Conservation (phyloP, 2,113 vertebrate species). For the Tyto alba region DNA sequence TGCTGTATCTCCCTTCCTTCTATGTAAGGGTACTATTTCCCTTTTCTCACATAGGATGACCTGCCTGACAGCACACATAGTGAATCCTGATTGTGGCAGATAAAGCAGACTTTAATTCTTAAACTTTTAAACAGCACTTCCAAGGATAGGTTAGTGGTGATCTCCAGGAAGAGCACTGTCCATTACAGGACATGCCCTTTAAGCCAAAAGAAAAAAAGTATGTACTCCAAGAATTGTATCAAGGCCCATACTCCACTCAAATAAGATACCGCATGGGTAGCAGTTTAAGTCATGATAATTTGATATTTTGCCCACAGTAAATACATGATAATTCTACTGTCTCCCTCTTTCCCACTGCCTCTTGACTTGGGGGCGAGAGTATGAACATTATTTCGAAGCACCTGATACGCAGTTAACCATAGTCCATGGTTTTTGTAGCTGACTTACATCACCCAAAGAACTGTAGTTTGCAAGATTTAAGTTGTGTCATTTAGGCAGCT, state of each 20-base stretch:
- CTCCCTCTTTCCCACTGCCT: background rate
- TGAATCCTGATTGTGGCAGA: background rate
- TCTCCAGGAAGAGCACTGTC: background rate
- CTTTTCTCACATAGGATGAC: background rate
- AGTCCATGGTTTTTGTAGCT: background rate
- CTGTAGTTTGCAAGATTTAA: background rate
- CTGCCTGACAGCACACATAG: fast-evolving
- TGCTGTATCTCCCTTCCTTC: background rate
- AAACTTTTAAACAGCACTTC: background rate
- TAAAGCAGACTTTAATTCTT: background rate
- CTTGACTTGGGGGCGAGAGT: background rate
- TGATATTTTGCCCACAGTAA: background rate
- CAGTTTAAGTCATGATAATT: background rate
- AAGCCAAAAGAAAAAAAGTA: background rate
- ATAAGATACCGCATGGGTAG: background rate
- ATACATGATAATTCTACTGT: background rate
- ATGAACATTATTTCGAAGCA: fast-evolving
- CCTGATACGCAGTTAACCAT: background rate
- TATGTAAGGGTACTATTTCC: background rate
- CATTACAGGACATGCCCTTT: background rate
- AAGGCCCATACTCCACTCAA: background rate
- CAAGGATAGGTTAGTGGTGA: background rate
- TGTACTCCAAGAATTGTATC: background rate
- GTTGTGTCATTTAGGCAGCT: background rate
- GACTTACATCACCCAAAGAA: background rate